Percentiles rank a stretch among this genome's conserved stretches.
phyloP scores from a whole-genome alignment of 2,888 invertebrate genomes.

The Marronus borbonicus region DNA sequence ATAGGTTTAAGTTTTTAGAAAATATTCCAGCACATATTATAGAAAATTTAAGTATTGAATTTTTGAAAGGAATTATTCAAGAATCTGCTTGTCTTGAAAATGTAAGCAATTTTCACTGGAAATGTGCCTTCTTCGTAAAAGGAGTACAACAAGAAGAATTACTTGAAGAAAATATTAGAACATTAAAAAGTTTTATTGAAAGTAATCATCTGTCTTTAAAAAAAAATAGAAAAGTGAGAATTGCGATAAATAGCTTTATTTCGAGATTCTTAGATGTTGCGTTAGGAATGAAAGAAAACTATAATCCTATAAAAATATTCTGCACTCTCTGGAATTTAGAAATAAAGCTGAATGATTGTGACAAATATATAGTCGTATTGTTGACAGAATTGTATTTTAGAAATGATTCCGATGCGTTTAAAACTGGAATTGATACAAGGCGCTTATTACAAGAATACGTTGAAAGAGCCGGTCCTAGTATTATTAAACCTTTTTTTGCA shows the following conservation, averaged over 20 bases:
- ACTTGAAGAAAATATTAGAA: slow-evolving; percentile 6
- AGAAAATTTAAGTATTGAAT: not conserved
- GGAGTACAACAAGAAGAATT: slow-evolving; percentile 14
- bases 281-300: not conserved
- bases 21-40: not conserved
- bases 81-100: slow-evolving; percentile 5
- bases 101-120: slow-evolving; percentile 36
- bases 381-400: slow-evolving; percentile 22
- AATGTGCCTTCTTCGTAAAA: not conserved
- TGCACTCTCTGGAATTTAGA: slow-evolving; percentile 3
- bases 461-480: not conserved
- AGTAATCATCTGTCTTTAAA: not conserved
- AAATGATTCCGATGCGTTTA: slow-evolving; percentile 3
- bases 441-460: not conserved
- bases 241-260: slow-evolving; percentile 4
- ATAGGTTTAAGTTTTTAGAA: slow-evolving; percentile 10
- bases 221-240: not conserved
- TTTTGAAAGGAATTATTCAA: slow-evolving; percentile 21
- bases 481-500: not conserved
- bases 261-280: not conserved
- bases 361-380: not conserved
- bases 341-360: not conserved
- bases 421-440: slow-evolving; percentile 23
- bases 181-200: slow-evolving; percentile 5
- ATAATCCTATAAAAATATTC: slow-evolving; percentile 28